Percentiles rank a stretch among this genome's conserved stretches.
phyloP scores from a whole-genome alignment of 1,140 invertebrate genomes.

The Bombus waltoni region DNA sequence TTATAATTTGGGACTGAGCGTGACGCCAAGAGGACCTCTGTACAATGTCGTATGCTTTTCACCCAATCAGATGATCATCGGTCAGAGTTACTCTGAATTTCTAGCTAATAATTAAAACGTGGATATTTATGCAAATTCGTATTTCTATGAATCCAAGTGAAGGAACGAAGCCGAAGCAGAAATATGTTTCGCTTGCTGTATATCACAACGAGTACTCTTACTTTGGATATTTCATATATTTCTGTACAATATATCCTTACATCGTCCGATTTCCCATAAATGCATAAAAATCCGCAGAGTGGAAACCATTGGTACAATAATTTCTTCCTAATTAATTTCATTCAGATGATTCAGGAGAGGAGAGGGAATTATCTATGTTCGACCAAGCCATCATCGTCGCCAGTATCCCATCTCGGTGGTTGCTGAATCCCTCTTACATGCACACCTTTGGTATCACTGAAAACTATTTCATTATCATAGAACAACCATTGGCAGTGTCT shows the following conservation, averaged over 20 bases:
- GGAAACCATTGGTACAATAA: no score
- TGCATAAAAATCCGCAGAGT: no score
- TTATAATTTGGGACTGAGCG: slow-evolving; percentile 90
- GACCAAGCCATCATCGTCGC: slow-evolving; percentile 88
- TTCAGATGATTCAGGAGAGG: slow-evolving; percentile 63
- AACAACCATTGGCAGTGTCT: slow-evolving; percentile 91
- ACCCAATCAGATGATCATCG: slow-evolving; percentile 73
- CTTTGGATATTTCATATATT: no score
- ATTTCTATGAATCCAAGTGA: no score
- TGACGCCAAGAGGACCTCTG: slow-evolving; percentile 86
- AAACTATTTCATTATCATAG: slow-evolving; percentile 92
- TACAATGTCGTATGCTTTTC: slow-evolving; percentile 90
- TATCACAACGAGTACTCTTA: no score
- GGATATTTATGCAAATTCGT: no score
- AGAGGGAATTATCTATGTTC: slow-evolving; percentile 85
- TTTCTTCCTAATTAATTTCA: neutral
- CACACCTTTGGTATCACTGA: slow-evolving; percentile 94
- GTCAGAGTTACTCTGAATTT: slow-evolving; percentile 65
- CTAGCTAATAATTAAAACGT: neutral
- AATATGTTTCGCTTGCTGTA: no score
- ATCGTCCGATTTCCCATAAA: no score
- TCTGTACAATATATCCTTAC: no score
- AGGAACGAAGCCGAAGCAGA: no score
- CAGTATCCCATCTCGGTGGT: slow-evolving; percentile 88
- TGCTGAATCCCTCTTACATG: slow-evolving; percentile 92